phyloP scores from a whole-genome alignment of 2,888 invertebrate species.

The Invenusta paracnida region DNA sequence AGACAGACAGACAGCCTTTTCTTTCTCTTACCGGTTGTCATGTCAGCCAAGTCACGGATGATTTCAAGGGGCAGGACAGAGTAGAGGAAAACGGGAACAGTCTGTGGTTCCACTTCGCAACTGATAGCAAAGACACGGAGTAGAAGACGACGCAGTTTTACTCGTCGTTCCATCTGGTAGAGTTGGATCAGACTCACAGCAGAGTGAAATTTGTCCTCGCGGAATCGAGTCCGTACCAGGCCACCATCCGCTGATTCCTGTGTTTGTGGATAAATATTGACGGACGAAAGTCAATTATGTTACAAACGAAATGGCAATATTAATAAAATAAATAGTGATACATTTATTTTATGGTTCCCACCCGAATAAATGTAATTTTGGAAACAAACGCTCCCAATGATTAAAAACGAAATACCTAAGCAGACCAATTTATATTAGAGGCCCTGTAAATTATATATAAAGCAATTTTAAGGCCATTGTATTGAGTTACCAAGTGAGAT shows the following conservation, averaged over 20 bases:
- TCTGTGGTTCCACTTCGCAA: conserved; percentile 76
- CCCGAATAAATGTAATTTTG: too few relatives aligned
- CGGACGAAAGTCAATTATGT: background rate
- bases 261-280: too few relatives aligned
- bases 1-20: too few relatives aligned
- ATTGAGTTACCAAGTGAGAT: too few relatives aligned
- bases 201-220: background rate
- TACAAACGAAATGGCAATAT: background rate
- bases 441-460: too few relatives aligned
- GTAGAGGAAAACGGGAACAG: conserved; percentile 75
- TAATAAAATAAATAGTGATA: background rate
- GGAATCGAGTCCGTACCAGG: background rate
- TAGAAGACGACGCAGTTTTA: conserved; percentile 67
- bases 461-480: too few relatives aligned
- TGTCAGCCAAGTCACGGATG: conserved; percentile 66
- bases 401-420: too few relatives aligned
- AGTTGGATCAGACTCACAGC: conserved; percentile 16
- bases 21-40: background rate
- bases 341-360: too few relatives aligned
- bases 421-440: too few relatives aligned
- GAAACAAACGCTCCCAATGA: too few relatives aligned
- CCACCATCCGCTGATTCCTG: background rate
- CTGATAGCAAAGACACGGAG: conserved; percentile 80
- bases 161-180: conserved; percentile 51
- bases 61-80: conserved; percentile 85